A percentile compares a stretch with the other conserved stretches of the same genome.
Conservation (phyloP, 2,113 vertebrate genomes). For the Morone saxatilis region DNA sequence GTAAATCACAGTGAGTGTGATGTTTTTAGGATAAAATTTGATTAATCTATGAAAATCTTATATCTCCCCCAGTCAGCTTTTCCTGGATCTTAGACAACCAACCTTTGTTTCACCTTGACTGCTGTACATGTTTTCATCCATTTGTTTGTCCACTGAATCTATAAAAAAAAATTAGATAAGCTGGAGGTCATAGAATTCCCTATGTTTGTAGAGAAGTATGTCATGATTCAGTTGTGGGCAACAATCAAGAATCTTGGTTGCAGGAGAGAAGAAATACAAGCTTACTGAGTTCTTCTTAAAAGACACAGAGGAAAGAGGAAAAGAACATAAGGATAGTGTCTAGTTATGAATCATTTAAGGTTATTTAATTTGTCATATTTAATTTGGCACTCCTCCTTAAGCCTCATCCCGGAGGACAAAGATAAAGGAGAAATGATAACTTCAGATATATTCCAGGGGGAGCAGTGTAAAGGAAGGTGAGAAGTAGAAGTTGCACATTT, state of each 20-base stretch:
- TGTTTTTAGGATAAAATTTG: not conserved
- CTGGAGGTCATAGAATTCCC: not conserved
- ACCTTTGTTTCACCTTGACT: not conserved
- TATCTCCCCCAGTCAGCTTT: not conserved
- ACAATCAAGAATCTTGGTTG: not conserved
- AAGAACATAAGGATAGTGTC: not conserved
- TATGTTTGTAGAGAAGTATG: not conserved
- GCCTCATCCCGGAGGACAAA: slow-evolving; percentile 21
- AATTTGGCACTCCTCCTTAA: slow-evolving; percentile 46
- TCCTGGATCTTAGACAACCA: not conserved
- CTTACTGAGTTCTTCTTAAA: not conserved
- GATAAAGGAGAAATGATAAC: slow-evolving; percentile 53
- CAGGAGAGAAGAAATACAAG: not conserved
- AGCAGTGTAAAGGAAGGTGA: slow-evolving; percentile 32
- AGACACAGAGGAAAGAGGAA: not conserved
- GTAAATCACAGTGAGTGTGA: slow-evolving; percentile 1
- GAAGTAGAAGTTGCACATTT: slow-evolving; percentile 47
- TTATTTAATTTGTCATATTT: slow-evolving; percentile 59
- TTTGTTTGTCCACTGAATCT: not conserved
- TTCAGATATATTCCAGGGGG: slow-evolving; percentile 53
- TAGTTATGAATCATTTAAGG: slow-evolving; percentile 41
- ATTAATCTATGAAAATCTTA: not conserved
- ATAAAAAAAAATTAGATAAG: slow-evolving; percentile 15
- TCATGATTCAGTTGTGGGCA: not conserved
- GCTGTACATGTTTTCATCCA: not conserved